phyloP scores from a whole-genome alignment of 2,797 vertebrate species.

The Notolepis coatsorum region DNA sequence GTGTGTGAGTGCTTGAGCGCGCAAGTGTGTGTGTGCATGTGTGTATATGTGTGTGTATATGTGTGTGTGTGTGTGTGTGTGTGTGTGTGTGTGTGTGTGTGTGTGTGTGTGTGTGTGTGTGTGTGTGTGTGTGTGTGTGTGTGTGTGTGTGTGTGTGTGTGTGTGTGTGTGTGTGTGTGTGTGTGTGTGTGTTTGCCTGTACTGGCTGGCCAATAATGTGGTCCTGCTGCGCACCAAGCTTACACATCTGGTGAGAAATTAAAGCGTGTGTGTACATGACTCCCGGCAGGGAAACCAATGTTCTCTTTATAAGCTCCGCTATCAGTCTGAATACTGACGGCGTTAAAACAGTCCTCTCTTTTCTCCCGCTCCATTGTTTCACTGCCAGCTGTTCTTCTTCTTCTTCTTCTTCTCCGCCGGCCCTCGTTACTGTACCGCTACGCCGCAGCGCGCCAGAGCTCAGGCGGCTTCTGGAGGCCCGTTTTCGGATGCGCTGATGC shows the following conservation, averaged over 20 bases:
- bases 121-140: conserved; percentile 12
- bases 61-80: not conserved
- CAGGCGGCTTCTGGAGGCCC: conserved; percentile 14
- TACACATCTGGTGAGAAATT: conserved; percentile 61
- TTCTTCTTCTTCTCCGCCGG: too few species aligned
- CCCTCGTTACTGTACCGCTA: conserved; percentile 28
- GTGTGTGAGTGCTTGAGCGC: conserved; percentile 1
- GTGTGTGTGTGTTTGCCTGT: conserved; percentile 4
- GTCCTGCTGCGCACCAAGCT: conserved; percentile 28
- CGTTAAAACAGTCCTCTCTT: conserved; percentile 36
- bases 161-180: not conserved
- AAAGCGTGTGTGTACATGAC: conserved; percentile 44
- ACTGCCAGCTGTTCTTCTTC: conserved; percentile 33
- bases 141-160: not conserved
- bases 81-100: conserved; percentile 9
- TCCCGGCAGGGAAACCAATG: conserved; percentile 47
- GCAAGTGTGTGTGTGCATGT: not conserved
- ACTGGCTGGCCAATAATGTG: conserved; percentile 12
- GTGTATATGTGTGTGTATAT: conserved; percentile 2
- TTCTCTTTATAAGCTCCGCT: conserved; percentile 35
- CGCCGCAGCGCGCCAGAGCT: too few species aligned
- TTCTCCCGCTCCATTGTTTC: conserved; percentile 32
- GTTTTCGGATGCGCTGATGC: conserved; percentile 8
- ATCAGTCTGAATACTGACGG: conserved; percentile 42
- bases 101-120: not conserved